These are phyloP conservation scores for Albula goreensis DNA, from an alignment of 2,113 vertebrate genomes.

Conservation along the genomic window DNA sequence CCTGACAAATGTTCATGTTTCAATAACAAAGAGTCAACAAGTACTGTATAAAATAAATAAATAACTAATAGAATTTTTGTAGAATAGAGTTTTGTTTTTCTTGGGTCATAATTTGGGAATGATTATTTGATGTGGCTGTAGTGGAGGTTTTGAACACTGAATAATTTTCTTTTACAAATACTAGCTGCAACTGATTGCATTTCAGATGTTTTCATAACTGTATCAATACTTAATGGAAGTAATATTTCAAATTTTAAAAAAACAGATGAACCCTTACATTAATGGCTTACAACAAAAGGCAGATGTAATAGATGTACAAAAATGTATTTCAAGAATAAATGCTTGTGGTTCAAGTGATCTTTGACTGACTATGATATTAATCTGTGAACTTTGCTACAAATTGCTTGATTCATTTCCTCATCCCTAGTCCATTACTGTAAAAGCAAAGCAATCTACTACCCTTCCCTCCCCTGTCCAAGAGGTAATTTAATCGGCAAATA, in stretches of 20 bases:
- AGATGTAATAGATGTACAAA: slow-evolving; percentile 32
- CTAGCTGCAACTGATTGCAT: neutral
- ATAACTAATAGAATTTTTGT: too few species aligned
- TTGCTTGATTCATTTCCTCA: slow-evolving; percentile 46
- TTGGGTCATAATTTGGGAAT: neutral
- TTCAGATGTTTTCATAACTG: neutral
- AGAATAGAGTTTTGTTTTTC: too few species aligned
- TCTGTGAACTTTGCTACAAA: slow-evolving; percentile 42
- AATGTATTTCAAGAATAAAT: slow-evolving; percentile 11
- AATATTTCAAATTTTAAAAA: neutral
- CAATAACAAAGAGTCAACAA: neutral
- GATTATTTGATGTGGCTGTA: neutral
- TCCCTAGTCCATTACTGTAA: slow-evolving; percentile 53
- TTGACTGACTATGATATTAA: slow-evolving; percentile 44
- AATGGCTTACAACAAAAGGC: neutral
- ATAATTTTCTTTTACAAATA: neutral
- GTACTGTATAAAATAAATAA: neutral
- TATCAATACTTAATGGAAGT: neutral
- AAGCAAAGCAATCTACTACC: slow-evolving; percentile 41
- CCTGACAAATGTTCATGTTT: neutral
- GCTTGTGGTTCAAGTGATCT: slow-evolving; percentile 40
- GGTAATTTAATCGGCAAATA: slow-evolving; percentile 62
- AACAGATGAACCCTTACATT: neutral
- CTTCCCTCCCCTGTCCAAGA: slow-evolving; percentile 38
- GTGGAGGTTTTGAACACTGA: neutral